Evolutionary conservation across 2,113 vertebrate genomes (phyloP).

Genomic region (rat (Rattus norvegicus)): DNA sequence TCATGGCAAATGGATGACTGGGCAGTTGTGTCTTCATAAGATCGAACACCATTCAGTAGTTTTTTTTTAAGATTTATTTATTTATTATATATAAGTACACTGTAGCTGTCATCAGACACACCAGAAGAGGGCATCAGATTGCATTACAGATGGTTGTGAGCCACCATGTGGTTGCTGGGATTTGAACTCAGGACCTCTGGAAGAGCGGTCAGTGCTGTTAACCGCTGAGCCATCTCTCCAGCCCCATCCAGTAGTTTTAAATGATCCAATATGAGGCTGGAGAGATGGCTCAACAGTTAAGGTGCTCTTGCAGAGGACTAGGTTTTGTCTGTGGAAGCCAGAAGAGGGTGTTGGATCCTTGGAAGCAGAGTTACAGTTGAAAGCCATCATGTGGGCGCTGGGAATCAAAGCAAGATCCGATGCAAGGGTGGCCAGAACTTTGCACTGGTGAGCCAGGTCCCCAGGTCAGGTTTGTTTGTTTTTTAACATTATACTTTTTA

Average conservation of each 20-base stretch:
- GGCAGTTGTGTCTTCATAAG: neutral
- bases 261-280: neutral
- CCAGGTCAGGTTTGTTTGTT: neutral
- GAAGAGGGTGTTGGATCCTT: neutral
- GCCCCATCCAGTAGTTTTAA: neutral
- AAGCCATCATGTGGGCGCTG: neutral
- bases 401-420: neutral
- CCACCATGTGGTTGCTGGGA: too few relatives aligned
- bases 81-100: too few relatives aligned
- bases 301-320: neutral
- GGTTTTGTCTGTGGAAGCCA: neutral
- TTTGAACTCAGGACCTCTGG: too few relatives aligned
- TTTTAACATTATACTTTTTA: neutral
- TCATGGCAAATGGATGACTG: neutral
- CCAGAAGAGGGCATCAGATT: too few relatives aligned
- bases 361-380: neutral
- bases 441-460: neutral
- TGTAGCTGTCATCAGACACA: too few relatives aligned
- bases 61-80: too few relatives aligned
- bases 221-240: too few relatives aligned
- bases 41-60: too few relatives aligned
- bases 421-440: neutral
- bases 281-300: neutral
- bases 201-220: too few relatives aligned
- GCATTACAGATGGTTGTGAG: too few relatives aligned